Percentiles rank a stretch among this genome's conserved stretches.
Conservation (phyloP, 2,113 vertebrate species). For the Meleagris gallopavo region DNA sequence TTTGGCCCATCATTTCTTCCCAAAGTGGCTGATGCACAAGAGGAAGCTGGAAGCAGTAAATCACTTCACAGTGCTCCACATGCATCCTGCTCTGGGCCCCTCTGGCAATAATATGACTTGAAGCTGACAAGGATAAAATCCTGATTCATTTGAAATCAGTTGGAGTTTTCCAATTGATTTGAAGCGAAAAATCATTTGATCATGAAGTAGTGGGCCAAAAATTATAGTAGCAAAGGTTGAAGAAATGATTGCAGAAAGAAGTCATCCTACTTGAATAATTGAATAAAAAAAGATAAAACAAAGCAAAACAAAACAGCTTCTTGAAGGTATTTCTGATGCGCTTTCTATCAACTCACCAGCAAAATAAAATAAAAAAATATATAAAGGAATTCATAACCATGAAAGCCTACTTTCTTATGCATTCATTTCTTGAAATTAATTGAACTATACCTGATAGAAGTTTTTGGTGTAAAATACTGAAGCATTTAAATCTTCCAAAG, state of each 20-base stretch:
- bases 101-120: background rate
- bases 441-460: background rate
- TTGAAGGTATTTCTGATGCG: accelerated
- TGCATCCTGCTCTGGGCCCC: background rate
- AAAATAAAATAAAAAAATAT: background rate
- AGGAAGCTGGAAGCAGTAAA: background rate
- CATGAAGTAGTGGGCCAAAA: background rate
- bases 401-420: background rate
- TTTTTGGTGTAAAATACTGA: background rate
- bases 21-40: background rate
- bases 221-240: background rate
- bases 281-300: background rate
- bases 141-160: background rate
- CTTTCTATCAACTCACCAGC: background rate
- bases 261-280: background rate
- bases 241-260: background rate
- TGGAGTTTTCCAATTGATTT: background rate
- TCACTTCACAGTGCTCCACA: background rate
- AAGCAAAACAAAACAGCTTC: background rate
- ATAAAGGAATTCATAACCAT: background rate
- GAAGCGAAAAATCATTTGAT: background rate
- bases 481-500: background rate
- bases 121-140: background rate
- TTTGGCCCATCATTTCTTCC: background rate
- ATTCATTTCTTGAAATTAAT: background rate